Evolutionary conservation across 2,113 vertebrate genomes (phyloP), one percentile per base, ranked within the genome.

Genomic region (Fulmarus glacialis): DNA sequence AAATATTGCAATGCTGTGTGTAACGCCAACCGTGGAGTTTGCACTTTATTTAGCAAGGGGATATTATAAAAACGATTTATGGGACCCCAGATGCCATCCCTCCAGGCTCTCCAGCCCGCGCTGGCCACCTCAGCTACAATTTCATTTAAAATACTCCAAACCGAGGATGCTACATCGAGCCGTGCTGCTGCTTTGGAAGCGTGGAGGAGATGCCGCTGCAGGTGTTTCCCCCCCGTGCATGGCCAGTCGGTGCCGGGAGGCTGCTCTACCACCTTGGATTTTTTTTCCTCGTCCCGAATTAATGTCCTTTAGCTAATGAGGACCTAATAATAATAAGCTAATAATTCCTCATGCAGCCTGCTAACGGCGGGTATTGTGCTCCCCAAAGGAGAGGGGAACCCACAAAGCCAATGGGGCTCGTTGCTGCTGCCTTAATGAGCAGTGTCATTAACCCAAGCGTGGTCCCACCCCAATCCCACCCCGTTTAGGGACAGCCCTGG

Each of bases 21-120:
- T 30, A 36, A 27, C 0, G 1, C 56, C 14, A 52, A 4, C 29
- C 0, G 0, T 8, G 17, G 38, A n/a, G 10, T 17, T 66, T 42
- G 30, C 15, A 6, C 40, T 84, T 40, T 22, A 16, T 42, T 83
- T 53, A 59, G 24, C n/a, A 20, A 16, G 1, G 4, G 20, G 10
- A 8, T 4, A 0, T 32, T 27, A 30, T 16, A 63, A 71, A 63
- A 82, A 11, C 29, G 23, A 55, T 29, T 40, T 47, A 9, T 23
- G 30, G 58, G 29, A 29, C 36, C 24, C 24, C 21, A 22, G 24
- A 7, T 1, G 2, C 24, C 0, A 1, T 34, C 36, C 22, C 36
- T 34, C 1, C 2, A 27, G 26, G 13, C 40, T 50, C n/a, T 38
- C 15, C n/a, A 11, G 58, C 22, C n/a, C 8, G 9, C 26, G 7